These are phyloP conservation scores for Sylvietta virens DNA, from an alignment of 2,113 vertebrate genomes.

Conservation along the genomic window DNA sequence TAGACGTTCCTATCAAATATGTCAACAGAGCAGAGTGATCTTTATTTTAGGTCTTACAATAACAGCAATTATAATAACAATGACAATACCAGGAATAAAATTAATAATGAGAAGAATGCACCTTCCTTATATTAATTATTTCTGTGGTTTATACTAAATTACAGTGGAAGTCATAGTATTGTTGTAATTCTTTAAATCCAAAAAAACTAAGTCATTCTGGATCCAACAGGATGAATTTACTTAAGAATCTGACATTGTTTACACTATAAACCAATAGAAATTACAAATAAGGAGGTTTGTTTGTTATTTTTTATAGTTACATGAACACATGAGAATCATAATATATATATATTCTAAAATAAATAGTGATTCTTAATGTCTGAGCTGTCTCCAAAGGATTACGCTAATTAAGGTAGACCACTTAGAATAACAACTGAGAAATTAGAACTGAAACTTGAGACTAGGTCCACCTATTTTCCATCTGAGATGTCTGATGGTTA, in stretches of 20 bases:
- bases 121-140: neutral
- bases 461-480: neutral
- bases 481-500: neutral
- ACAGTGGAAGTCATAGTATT: neutral
- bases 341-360: neutral
- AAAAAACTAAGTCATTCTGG: neutral
- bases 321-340: neutral
- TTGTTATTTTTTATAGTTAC: neutral
- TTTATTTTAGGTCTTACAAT: neutral
- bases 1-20: neutral
- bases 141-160: neutral
- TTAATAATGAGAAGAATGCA: neutral
- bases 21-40: neutral
- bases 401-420: neutral
- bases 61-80: neutral
- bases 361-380: neutral
- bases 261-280: neutral
- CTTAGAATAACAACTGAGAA: neutral
- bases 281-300: neutral
- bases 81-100: accelerated
- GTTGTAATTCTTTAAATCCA: neutral
- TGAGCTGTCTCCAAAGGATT: neutral
- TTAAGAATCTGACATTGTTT: neutral
- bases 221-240: neutral
- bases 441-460: neutral